A percentile compares a stretch with the other conserved stretches of the same genome.
Evolutionary conservation across 2,888 invertebrate species (phyloP).

Genomic region (Tetheella fluctuosa): DNA sequence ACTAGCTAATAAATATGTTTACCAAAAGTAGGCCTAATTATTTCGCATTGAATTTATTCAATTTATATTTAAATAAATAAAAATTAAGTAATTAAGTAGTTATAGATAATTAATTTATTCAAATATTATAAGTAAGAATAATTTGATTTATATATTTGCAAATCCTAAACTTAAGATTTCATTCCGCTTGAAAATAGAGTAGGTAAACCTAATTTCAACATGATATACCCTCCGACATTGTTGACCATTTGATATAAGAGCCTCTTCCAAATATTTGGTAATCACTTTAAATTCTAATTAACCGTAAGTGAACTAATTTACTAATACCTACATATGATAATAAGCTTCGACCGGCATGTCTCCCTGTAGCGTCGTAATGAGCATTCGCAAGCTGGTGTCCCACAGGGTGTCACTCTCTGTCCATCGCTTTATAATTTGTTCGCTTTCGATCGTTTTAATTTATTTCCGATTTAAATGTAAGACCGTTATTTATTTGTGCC

Average conservation of each 20-base stretch:
- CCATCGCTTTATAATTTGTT: conserved; percentile 49
- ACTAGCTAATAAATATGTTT: background rate
- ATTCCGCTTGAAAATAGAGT: conserved; percentile 13
- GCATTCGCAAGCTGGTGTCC: conserved; percentile 50
- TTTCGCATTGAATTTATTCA: background rate
- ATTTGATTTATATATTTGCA: background rate
- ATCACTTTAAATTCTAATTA: conserved; percentile 31
- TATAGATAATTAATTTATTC: background rate
- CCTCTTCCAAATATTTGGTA: conserved; percentile 23
- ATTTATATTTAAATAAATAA: background rate
- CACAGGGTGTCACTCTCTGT: conserved; percentile 64
- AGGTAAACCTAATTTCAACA: conserved; percentile 1
- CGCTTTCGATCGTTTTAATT: background rate
- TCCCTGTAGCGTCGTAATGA: conserved; percentile 33
- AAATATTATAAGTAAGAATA: background rate
- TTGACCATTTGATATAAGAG: conserved; percentile 23
- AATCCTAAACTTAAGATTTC: background rate
- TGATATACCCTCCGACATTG: conserved; percentile 21
- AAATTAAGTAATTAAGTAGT: too few species aligned
- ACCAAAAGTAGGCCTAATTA: conserved; percentile 1
- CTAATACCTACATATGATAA: conserved; percentile 68
- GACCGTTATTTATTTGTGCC: background rate
- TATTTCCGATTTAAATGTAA: background rate
- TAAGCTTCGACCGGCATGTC: conserved; percentile 69
- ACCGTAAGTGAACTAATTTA: conserved; percentile 27